These are phyloP conservation scores for Cygnus atratus DNA, from an alignment of 2,113 vertebrate species.

Conservation along the genomic window DNA sequence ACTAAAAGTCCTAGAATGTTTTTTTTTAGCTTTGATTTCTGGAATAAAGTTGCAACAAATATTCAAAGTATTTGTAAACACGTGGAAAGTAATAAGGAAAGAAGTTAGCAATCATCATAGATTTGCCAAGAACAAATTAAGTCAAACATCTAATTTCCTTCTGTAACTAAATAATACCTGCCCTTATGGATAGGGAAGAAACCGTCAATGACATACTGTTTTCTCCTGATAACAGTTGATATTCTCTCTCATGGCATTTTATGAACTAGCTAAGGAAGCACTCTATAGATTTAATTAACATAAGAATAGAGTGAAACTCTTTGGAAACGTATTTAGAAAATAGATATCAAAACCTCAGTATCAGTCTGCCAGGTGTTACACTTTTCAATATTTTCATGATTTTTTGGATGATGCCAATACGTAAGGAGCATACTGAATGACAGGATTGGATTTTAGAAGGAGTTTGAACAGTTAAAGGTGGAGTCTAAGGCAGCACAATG, in stretches of 20 bases:
- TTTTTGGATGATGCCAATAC: not conserved
- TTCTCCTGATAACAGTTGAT: not conserved
- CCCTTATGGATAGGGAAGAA: not conserved
- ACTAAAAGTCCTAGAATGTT: not conserved
- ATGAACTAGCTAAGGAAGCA: not conserved
- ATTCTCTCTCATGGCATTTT: not conserved
- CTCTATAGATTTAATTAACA: not conserved
- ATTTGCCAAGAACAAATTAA: not conserved
- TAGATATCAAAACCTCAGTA: not conserved
- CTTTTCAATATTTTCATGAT: conserved; percentile 7
- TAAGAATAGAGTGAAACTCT: not conserved
- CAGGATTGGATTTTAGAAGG: conserved; percentile 7
- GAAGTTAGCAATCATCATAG: not conserved
- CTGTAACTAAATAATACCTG: not conserved
- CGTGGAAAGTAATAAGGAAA: not conserved
- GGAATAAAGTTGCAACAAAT: not conserved
- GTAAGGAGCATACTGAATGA: not conserved
- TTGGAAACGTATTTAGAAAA: not conserved
- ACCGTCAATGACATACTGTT: not conserved
- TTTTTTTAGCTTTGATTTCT: not conserved
- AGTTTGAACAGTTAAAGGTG: not conserved
- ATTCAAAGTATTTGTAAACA: not conserved
- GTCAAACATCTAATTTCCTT: not conserved
- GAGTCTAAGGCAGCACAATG: not conserved
- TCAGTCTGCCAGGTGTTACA: not conserved